Percentiles rank a stretch among this genome's conserved stretches.
phyloP scores from a whole-genome alignment of 2,113 vertebrate genomes.

The Apodemus sylvaticus region DNA sequence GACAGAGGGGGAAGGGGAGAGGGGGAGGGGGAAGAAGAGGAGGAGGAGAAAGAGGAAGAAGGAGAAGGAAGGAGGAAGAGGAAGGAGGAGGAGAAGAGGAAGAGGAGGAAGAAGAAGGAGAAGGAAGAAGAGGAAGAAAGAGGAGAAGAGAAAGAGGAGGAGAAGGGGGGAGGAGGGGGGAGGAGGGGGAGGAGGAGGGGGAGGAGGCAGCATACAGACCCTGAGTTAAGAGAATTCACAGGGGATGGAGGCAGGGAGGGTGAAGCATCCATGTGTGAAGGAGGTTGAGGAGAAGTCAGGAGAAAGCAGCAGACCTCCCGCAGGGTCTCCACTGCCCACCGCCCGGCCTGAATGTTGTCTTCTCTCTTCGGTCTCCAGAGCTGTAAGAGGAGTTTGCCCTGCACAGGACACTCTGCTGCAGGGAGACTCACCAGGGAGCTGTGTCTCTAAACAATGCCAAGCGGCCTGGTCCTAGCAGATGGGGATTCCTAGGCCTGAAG shows the following conservation, averaged over 20 bases:
- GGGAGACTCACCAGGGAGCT: background rate
- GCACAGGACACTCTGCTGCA: background rate
- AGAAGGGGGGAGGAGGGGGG: too few relatives aligned
- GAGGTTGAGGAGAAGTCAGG: background rate
- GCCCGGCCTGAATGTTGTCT: background rate
- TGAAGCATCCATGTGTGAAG: fast-evolving
- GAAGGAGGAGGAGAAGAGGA: fast-evolving
- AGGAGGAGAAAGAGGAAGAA: too few relatives aligned
- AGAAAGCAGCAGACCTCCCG: too few relatives aligned
- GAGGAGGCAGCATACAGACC: background rate
- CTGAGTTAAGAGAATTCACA: background rate
- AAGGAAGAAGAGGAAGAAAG: fast-evolving
- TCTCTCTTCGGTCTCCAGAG: too few relatives aligned
- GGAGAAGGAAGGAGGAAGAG: fast-evolving
- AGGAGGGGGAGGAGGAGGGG: fast-evolving
- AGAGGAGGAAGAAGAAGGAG: background rate
- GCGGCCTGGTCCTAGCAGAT: too few relatives aligned
- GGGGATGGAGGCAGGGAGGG: background rate
- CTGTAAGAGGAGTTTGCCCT: background rate
- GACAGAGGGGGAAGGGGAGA: background rate
- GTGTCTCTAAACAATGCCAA: background rate
- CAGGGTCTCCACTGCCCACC: background rate
- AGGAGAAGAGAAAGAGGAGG: fast-evolving
- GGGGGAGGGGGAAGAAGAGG: too few relatives aligned
- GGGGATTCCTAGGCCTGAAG: too few relatives aligned